These are phyloP conservation scores for Eutolmus rufibarbis DNA, from an alignment of 2,888 invertebrate genomes.

Conservation along the genomic window DNA sequence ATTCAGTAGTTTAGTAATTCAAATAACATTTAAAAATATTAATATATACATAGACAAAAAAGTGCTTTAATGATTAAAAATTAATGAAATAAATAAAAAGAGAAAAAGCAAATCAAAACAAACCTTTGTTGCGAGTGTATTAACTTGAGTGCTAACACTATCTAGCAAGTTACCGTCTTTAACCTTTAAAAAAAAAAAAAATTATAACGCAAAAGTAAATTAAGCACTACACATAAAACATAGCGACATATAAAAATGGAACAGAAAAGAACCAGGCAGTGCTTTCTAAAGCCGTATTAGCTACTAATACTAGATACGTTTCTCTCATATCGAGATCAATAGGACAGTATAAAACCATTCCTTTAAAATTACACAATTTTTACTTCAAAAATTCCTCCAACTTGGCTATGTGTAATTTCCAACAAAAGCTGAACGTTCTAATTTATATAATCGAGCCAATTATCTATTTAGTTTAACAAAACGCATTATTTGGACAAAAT, in stretches of 20 bases:
- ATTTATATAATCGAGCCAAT: too few relatives aligned
- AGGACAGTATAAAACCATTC: too few relatives aligned
- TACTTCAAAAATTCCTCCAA: too few relatives aligned
- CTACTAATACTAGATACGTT: too few relatives aligned
- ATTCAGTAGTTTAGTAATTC: too few relatives aligned
- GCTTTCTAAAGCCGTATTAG: background rate
- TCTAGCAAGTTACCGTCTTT: slow-evolving; percentile 75
- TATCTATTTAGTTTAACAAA: too few relatives aligned
- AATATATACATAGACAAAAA: background rate
- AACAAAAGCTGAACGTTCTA: too few relatives aligned
- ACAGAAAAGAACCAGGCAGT: background rate
- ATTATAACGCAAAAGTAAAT: slow-evolving; percentile 49
- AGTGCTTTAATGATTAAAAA: background rate
- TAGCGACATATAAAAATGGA: slow-evolving; percentile 37
- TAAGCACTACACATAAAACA: slow-evolving; percentile 50
- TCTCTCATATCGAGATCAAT: too few relatives aligned
- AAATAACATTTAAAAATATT: background rate
- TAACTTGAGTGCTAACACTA: slow-evolving; percentile 70
- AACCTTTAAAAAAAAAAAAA: slow-evolving; percentile 66
- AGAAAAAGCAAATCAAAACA: slow-evolving; percentile 50
- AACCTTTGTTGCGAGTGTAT: slow-evolving; percentile 72
- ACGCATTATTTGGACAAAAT: too few relatives aligned
- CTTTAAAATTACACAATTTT: too few relatives aligned
- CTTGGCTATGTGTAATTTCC: too few relatives aligned
- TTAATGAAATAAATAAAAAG: background rate